Base-by-base conservation (phyloP, 2,113 vertebrate species). In the Cettia cetti region DNA sequence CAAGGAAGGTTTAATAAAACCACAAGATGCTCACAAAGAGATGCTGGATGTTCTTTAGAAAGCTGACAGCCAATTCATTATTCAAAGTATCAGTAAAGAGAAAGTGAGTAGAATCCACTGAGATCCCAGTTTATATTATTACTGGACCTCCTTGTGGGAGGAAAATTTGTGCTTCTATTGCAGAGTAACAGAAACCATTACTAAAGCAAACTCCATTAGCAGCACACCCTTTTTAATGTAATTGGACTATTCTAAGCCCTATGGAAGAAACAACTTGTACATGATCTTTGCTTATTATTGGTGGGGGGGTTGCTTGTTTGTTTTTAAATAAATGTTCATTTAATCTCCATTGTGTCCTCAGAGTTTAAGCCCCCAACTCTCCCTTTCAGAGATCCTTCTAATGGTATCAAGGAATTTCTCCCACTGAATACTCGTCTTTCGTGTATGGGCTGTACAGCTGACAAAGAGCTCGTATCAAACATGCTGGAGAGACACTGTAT, bases 1-100 rank as follows among this genome's bases (percentile, higher is more conserved):
- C 30, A 50, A 44, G 15, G 52, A 89, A 82, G 68, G 89, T 95
- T 91, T 72, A 91, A 30, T 74, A 80, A 96, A 95, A 75, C 60
- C 80, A 91, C 88, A 95, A 86, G 75, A 82, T 45, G 54, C 42
- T 92, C 2, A 11, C 3, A 3, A 75, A 87, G 57, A 94, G 27
- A 71, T 57, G 40, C 52, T 77, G 33, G 7, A 57, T 57, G 28
- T 47, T 78, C 64, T 81, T 91, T 69, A 76, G 75, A 82, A 81
- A 86, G 89, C 50, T 45, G 40, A 61, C 10, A 80, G 75, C 10
- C 2, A 47, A 63, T n/a, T 24, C 61, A 74, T 85, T 72, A 85
- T 24, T 53, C 16, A 53, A 82, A 89, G 37, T 50, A 56, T 23
- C 50, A 35, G 26, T 61, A 80, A 87, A 91, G n/a, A 89, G 23